Base-by-base conservation (phyloP, 2,797 vertebrate species). In the Cichlasoma orientale region DNA sequence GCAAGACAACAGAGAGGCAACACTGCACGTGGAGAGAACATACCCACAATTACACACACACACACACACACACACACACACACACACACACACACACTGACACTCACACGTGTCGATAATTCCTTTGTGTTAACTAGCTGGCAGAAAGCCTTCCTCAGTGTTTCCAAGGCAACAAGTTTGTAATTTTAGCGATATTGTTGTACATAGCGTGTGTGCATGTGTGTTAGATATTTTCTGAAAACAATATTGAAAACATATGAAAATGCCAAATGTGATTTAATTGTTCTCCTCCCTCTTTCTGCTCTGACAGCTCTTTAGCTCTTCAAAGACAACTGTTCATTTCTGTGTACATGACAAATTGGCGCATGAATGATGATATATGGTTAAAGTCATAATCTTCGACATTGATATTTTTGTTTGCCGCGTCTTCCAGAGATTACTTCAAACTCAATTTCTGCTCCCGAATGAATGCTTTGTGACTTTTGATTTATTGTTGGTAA, bases 151-250 rank as follows among this genome's bases (percentile, higher is more conserved):
- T 75, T 74, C 33, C 71, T 83, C 80, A 52, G 81, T 74, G 93
- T 93, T 92, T 89, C 92, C 89, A 90, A 82, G 89, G 89, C 89
- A 93, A 93, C 93, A 86, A 55, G 78, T 93, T 90, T 84, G 86
- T 90, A 85, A 79, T 89, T 81, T 88, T 80, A 84, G 80, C 16
- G 21, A 66, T 76, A 54, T 31, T 63, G 76, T 66, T 73, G 70
- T 76, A 73, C 58, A 70, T 31, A 77, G 36, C 19, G 25, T 57
- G 61, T 41, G 10, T 77, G 44, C 12, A 44, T 29, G 56, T 71
- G 78, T 69, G 55, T 44, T 23, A 10, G 59, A 56, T 75, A 74
- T 75, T 79, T 72, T 69, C 38, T 82, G 19, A 58, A 90, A 85
- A 83, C 59, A 63, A 68, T 68, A 77, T 75, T 79, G 66, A 79